Conservation (phyloP, 2,797 vertebrate genomes). For the Ctenopoma multispine region DNA sequence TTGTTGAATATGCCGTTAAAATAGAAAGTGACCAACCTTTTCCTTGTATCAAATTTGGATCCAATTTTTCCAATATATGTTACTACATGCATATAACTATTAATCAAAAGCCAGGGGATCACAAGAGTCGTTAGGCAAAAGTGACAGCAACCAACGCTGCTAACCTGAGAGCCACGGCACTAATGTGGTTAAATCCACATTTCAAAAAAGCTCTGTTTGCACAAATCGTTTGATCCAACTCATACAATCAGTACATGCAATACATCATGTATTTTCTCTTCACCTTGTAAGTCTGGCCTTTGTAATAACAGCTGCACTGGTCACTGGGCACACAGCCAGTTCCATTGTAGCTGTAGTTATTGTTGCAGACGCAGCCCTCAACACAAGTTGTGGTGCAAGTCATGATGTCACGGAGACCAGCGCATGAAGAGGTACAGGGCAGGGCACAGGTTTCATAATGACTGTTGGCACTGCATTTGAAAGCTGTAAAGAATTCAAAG, state of each 20-base stretch:
- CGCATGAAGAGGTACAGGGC: slow-evolving; percentile 72
- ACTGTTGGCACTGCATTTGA: slow-evolving; percentile 73
- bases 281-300: slow-evolving; percentile 58
- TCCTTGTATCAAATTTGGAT: too few relatives aligned
- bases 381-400: slow-evolving; percentile 52
- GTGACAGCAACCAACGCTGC: too few relatives aligned
- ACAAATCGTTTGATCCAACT: too few relatives aligned
- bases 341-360: slow-evolving; percentile 72
- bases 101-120: too few relatives aligned
- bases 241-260: background rate
- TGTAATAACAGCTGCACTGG: slow-evolving; percentile 79
- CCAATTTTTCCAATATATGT: too few relatives aligned
- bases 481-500: slow-evolving; percentile 63
- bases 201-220: too few relatives aligned
- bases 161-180: too few relatives aligned
- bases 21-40: too few relatives aligned
- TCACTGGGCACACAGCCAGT: slow-evolving; percentile 71
- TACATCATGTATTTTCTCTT: background rate
- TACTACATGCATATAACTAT: too few relatives aligned
- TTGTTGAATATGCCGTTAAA: too few relatives aligned
- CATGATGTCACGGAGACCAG: slow-evolving; percentile 41
- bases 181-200: too few relatives aligned
- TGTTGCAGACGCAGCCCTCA: slow-evolving; percentile 82
- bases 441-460: slow-evolving; percentile 78
- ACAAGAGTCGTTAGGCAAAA: too few relatives aligned